These are phyloP conservation scores for Eristalis intricaria DNA, from an alignment of 2,888 invertebrate species.

Conservation along the genomic window DNA sequence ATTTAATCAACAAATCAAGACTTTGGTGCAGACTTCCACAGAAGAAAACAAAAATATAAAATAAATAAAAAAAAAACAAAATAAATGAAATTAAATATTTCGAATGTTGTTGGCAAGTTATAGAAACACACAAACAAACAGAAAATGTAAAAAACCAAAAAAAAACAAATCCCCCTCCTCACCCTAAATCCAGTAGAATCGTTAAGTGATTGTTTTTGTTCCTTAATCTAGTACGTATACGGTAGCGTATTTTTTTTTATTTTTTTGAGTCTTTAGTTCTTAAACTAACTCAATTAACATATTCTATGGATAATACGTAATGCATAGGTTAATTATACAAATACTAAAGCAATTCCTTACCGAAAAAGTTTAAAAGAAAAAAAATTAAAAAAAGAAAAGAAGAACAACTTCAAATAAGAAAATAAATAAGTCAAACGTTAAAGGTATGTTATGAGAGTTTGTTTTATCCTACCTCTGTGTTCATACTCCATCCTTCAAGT, in stretches of 20 bases:
- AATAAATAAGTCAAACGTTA: too few species aligned
- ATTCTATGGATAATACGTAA: constrained; percentile 28
- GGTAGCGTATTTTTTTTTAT: neutral
- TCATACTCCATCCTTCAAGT: too few species aligned
- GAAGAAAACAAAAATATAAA: constrained; percentile 1
- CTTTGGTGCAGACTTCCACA: constrained; percentile 16
- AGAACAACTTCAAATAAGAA: too few species aligned
- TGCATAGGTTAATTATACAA: constrained; percentile 51
- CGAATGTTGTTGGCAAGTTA: neutral
- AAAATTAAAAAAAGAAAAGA: neutral
- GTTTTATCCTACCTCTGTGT: too few species aligned
- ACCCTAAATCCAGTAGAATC: neutral
- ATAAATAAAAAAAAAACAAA: neutral
- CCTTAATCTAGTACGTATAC: constrained; percentile 51
- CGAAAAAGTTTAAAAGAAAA: constrained; percentile 11
- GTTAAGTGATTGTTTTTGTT: constrained; percentile 56
- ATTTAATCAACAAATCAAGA: constrained; percentile 34
- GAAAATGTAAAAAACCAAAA: neutral
- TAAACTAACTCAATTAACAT: constrained; percentile 8
- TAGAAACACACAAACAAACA: neutral
- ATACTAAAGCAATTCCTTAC: constrained; percentile 33
- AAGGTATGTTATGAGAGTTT: too few species aligned
- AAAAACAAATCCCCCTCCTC: constrained; percentile 1
- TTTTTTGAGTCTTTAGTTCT: neutral
- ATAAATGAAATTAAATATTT: constrained; percentile 12